Evolutionary conservation across 2,888 invertebrate species (phyloP).

Genomic region (Luperina nickerlii): DNA sequence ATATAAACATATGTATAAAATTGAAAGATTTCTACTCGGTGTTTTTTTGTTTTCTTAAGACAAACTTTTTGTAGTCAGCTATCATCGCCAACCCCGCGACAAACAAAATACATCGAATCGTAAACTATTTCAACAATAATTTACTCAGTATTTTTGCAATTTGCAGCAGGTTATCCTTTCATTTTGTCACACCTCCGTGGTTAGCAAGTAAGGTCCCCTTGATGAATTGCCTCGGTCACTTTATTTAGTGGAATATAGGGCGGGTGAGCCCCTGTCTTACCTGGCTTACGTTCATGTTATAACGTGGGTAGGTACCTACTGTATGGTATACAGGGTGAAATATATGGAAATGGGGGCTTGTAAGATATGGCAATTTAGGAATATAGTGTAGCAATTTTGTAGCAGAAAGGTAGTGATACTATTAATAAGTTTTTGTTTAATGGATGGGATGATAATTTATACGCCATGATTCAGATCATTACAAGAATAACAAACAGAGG

Average conservation of each 20-base stretch:
- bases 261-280: constrained; percentile 52
- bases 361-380: not conserved
- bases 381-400: constrained; percentile 7
- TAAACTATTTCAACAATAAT: not conserved
- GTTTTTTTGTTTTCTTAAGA: no score
- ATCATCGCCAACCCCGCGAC: not conserved
- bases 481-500: not conserved
- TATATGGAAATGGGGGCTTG: constrained; percentile 33
- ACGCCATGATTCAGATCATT: not conserved
- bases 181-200: constrained; percentile 23
- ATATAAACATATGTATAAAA: no score
- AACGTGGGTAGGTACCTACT: constrained; percentile 10
- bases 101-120: not conserved
- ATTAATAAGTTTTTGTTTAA: not conserved
- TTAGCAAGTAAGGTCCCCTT: constrained; percentile 54
- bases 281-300: constrained; percentile 38
- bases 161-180: not conserved
- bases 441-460: not conserved
- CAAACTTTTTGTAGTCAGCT: no score
- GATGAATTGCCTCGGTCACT: constrained; percentile 68
- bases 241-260: constrained; percentile 61
- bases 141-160: not conserved
- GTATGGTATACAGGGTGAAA: not conserved
- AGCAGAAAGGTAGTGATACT: not conserved
- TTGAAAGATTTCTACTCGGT: no score